A percentile compares a stretch with the other conserved stretches of the same genome.
Evolutionary conservation across 2,888 invertebrate genomes (phyloP).

Genomic region (Argyresthia albistria): DNA sequence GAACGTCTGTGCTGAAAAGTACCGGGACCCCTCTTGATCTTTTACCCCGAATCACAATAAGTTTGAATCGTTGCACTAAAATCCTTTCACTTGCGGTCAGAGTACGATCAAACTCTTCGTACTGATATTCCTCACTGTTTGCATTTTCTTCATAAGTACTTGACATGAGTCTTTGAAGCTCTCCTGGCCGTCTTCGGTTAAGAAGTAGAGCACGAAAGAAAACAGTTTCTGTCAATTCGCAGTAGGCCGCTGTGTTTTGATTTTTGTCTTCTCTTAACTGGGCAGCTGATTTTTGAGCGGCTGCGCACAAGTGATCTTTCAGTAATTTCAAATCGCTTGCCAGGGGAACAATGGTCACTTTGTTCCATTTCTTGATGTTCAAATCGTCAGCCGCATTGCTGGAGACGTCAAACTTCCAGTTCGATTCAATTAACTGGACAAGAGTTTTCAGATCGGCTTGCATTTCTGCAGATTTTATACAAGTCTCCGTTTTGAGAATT

Average conservation of each 20-base stretch:
- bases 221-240: not conserved
- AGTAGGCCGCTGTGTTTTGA: not conserved
- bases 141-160: constrained; percentile 8
- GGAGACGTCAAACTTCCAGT: constrained; percentile 11
- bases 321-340: constrained; percentile 13
- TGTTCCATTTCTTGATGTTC: constrained; percentile 12
- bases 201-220: not conserved
- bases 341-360: constrained; percentile 13
- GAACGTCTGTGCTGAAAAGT: constrained; percentile 19
- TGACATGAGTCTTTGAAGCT: constrained; percentile 6
- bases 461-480: constrained; percentile 10
- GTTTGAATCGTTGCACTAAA: constrained; percentile 19
- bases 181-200: constrained; percentile 1
- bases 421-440: constrained; percentile 1
- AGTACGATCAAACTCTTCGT: constrained; percentile 4
- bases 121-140: constrained; percentile 9
- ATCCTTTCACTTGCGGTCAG: constrained; percentile 16
- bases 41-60: constrained; percentile 18
- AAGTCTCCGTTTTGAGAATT: constrained; percentile 16
- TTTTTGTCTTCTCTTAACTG: not conserved
- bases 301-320: constrained; percentile 12
- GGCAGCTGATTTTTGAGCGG: not conserved
- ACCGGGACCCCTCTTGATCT: constrained; percentile 20
- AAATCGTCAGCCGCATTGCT: constrained; percentile 11
- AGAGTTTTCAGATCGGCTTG: constrained; percentile 5